phyloP scores from a whole-genome alignment of 2,888 invertebrate species.

The Ptychoptera albimana region DNA sequence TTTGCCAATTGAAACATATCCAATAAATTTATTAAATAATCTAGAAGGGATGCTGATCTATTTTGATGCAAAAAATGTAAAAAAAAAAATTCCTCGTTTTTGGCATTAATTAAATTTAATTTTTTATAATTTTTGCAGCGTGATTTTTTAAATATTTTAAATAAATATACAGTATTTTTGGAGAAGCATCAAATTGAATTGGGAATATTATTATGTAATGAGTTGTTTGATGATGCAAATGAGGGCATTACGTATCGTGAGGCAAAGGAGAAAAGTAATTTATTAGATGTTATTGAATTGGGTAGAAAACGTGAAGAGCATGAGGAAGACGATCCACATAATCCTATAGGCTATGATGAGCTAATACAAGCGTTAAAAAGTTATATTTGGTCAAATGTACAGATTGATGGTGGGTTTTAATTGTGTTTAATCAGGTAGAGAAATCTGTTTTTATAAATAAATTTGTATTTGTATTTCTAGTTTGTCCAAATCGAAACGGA shows the following conservation, averaged over 20 bases:
- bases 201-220: conserved; percentile 15
- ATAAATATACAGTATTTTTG: conserved; percentile 15
- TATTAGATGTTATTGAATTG: conserved; percentile 17
- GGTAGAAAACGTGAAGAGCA: conserved; percentile 12
- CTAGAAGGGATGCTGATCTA: conserved; percentile 16
- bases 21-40: conserved; percentile 12
- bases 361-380: conserved; percentile 14
- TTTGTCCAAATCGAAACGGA: too few species aligned
- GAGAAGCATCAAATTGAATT: conserved; percentile 15
- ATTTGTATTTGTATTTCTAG: background rate
- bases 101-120: background rate
- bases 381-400: conserved; percentile 16
- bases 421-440: background rate
- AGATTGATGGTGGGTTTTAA: conserved; percentile 2
- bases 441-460: too few species aligned
- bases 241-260: conserved; percentile 18
- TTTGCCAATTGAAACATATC: conserved; percentile 10
- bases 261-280: conserved; percentile 14
- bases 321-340: conserved; percentile 11
- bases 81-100: too few species aligned
- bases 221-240: conserved; percentile 14
- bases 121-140: conserved; percentile 10
- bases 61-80: conserved; percentile 17
- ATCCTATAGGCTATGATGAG: conserved; percentile 17
- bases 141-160: conserved; percentile 13